Evolutionary conservation across 1,140 invertebrate species (phyloP), one percentile per base, ranked within the genome.

Genomic region (Pteromalus puparum): DNA sequence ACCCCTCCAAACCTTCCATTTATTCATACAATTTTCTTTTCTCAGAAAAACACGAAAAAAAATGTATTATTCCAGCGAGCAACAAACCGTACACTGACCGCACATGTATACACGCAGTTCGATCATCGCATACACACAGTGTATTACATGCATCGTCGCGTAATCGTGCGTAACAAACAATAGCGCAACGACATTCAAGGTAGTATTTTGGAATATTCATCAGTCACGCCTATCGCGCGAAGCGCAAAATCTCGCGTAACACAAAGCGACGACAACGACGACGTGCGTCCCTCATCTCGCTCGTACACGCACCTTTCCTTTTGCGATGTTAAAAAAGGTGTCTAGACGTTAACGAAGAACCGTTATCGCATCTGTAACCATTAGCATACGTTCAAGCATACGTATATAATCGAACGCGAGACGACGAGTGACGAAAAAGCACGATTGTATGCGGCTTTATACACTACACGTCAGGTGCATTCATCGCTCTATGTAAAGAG

Each of bases 171-270:
- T 46, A 38, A 75, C n/a, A 48, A 38, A 77, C 61, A 77, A 77
- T 76, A 77, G 74, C 38, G 65, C n/a, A 83, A 77, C 65, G 24
- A 34, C 70, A 68, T 67, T 46, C 30, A 24, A 68, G 73, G 74
- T 77, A 83, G 61, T 77, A 53, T 67, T 65, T 76, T n/a, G 24
- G 53, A 76, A 82, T 82, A 82, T 82, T 82, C 61, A 76, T 48
- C 53, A 42, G 61, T 76, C n/a, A 82, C 34, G 30, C 73, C 34
- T 76, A 61, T 21, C 53, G 5, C 15, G 53, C 53, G 2, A 61
- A 5, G 9, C 15, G 53, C 28, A 34, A 80, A 68, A 80, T 70
- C 1, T 24, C 46, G 38, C 28, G 68, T 26, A 30, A 30, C 68
- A 18, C 6, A 80, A 42, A 46, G 34, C 15, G n/a, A 28, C 61